Evolutionary conservation across 2,113 vertebrate genomes (phyloP).

Genomic region (Neopipo cinnamomea): DNA sequence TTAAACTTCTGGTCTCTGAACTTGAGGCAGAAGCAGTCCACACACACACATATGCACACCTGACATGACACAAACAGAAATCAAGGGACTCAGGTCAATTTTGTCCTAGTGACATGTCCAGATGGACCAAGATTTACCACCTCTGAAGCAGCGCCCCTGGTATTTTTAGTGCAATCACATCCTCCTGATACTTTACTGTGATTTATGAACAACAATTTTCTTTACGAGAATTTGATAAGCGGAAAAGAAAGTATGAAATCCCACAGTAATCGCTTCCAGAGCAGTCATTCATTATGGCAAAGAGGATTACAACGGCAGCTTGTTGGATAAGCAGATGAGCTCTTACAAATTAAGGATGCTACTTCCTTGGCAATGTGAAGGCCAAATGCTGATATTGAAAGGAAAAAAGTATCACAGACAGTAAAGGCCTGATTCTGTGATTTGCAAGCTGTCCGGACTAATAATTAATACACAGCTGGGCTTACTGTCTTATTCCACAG

Average conservation of each 20-base stretch:
- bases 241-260: slow-evolving; percentile 26
- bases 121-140: background rate
- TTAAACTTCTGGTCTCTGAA: background rate
- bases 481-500: background rate
- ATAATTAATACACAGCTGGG: background rate
- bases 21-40: background rate
- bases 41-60: rapidly evolving
- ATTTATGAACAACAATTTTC: slow-evolving; percentile 1
- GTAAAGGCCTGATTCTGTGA: background rate
- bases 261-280: slow-evolving; percentile 46
- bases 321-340: slow-evolving; percentile 49
- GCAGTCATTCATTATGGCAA: slow-evolving; percentile 23
- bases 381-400: slow-evolving; percentile 9
- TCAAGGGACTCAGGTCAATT: background rate
- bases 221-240: slow-evolving; percentile 11
- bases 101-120: background rate
- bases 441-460: background rate
- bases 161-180: background rate
- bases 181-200: background rate
- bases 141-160: background rate
- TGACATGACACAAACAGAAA: background rate
- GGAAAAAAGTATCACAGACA: background rate
- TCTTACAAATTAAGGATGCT: slow-evolving; percentile 34
- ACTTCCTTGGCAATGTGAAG: background rate
- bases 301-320: slow-evolving; percentile 39